Evolutionary conservation across 2,888 invertebrate species (phyloP), one percentile per base, ranked within the genome.

Genomic region (Oscheius myriophilus): DNA sequence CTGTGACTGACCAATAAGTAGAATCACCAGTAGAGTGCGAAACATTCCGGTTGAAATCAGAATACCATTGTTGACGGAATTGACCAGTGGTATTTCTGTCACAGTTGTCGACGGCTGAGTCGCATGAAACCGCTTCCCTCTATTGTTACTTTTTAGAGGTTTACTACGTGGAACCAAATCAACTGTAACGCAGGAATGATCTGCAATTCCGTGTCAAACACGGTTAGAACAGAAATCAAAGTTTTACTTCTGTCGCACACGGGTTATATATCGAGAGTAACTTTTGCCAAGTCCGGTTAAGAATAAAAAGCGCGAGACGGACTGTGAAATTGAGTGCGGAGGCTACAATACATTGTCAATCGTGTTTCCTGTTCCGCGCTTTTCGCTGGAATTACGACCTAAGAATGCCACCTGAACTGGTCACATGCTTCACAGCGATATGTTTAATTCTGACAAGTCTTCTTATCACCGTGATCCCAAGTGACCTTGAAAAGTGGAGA

Each of bases 91-190:
- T 25, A 61, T 49, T 61, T 33, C 33, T 61, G 61, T 61, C 33
- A 59, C 59, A 49, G 49, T 45, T 61, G 61, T 61, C 61, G 26
- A 16, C 9, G 49, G 26, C 18, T 46, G 61, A 61, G 33, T 61
- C 49, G 61, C 39, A 39, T 61, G 61, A 61, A 61, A 61, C 61
- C 61, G 61, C 46, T 42, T 61, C 61, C 59, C 61, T 49, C 61
- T 61, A 61, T 61, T 61, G 61, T 61, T 46, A 61, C 41, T 26
- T 61, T 61, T 61, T 61, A n/a, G 61, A 49, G 61, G 49, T 49
- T 61, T 61, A 61, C 61, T 61, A 61, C 61, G 49, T 49, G 21
- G 33, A 33, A 33, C 33, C 33, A 33, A 33, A 33, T 33, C 33
- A 33, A 33, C 33, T 33, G 33, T 33, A 33, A 33, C 33, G 33